Evolutionary conservation across 2,888 invertebrate species (phyloP), one percentile per base, ranked within the genome.

Genomic region (Nomada lathburiana): DNA sequence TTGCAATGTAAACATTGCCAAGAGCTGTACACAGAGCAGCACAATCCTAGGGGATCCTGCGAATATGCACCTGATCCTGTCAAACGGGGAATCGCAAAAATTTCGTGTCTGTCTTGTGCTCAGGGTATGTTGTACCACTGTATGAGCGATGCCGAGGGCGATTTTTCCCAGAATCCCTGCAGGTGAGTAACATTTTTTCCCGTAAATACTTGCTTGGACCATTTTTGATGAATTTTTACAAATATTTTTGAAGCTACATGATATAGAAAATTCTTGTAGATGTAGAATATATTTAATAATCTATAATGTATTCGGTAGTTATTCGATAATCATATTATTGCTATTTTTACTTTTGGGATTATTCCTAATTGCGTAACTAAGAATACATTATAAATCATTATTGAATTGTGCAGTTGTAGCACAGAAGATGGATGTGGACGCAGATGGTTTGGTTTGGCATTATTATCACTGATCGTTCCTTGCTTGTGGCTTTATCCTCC

Each of bases 401-500:
- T 86, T 64, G 68, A 67, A 80, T 80, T 75, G 55, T 85, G 59
- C 76, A 93, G 93, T 89, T 93, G 93, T 86, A 92, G 90, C 78
- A 89, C 95, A n/a, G 96, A 96, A 92, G 95, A 96, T 82, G 95
- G 96, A 80, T 97, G 97, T 94, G 95, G 96, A 75, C 97, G 97
- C 90, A 96, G 96, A 65, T 98, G 98, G 98, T 94, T 97, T 86
- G 97, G 98, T 76, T 94, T 99, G 88, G 96, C 98, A 44, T 95
- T 98, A 82, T 96, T 99, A 73, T 97, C 98, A 80, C 94, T 98
- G 86, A 94, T 98, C 89, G 97, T 98, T 91, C 99, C 99, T 88
- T 99, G 99, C 94, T 95, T 99, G 90, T 99, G 98, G 96, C 97
- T 98, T 94, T 99, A 99, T 95, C 96, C 97, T 90, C 98, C 98